phyloP scores from a whole-genome alignment of 2,113 vertebrate genomes.

The Atherinomorus stipes region DNA sequence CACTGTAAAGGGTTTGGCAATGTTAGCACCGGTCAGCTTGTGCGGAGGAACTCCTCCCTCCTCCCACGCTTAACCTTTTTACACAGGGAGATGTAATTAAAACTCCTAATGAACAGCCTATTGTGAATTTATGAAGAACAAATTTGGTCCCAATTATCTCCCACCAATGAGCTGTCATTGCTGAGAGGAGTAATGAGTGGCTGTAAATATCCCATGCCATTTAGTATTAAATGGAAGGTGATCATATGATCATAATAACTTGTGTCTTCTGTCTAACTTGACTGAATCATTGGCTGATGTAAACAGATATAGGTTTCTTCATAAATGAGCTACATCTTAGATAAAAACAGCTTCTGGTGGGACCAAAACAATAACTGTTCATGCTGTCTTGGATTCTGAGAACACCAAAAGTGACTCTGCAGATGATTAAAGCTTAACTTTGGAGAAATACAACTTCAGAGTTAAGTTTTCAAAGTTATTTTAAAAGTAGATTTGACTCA shows the following conservation, averaged over 20 bases:
- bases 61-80: slow-evolving; percentile 58
- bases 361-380: slow-evolving; percentile 23
- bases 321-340: slow-evolving; percentile 21
- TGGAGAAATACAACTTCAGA: neutral
- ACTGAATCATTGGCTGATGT: slow-evolving; percentile 25
- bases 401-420: no score
- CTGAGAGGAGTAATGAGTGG: slow-evolving; percentile 51
- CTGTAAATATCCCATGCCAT: slow-evolving; percentile 58
- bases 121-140: slow-evolving; percentile 69
- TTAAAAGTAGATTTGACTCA: neutral
- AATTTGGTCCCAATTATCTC: slow-evolving; percentile 63
- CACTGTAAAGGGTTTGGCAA: slow-evolving; percentile 35
- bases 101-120: slow-evolving; percentile 46
- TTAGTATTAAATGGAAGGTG: slow-evolving; percentile 44
- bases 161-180: slow-evolving; percentile 56
- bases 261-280: slow-evolving; percentile 24
- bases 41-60: slow-evolving; percentile 31
- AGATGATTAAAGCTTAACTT: neutral
- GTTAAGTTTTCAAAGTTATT: neutral
- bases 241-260: slow-evolving; percentile 32
- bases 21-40: slow-evolving; percentile 11
- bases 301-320: slow-evolving; percentile 43
- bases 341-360: slow-evolving; percentile 9
- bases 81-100: slow-evolving; percentile 54
- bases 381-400: slow-evolving; percentile 11